These are phyloP conservation scores for Dendrophyllia cribrosa DNA, from an alignment of 64 coral and sea anemone genomes.

Conservation along the genomic window DNA sequence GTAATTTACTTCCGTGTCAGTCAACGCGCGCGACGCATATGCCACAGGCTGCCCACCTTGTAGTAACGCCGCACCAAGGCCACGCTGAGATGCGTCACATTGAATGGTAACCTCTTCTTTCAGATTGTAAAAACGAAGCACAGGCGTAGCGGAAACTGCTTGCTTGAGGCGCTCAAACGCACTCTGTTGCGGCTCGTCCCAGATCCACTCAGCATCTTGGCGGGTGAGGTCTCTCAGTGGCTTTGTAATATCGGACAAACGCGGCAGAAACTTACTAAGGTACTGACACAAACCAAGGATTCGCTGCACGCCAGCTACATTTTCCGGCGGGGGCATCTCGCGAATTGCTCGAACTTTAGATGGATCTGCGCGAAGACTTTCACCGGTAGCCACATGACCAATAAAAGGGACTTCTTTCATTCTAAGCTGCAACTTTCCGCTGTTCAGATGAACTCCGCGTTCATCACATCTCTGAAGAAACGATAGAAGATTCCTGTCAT, in stretches of 20 bases:
- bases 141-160: neutral
- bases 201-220: constrained; percentile 19
- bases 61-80: too few species aligned
- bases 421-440: constrained; percentile 5
- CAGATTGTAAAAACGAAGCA: constrained; percentile 37
- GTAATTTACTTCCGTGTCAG: neutral
- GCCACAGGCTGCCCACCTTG: neutral
- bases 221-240: constrained; percentile 21
- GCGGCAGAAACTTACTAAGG: constrained; percentile 1
- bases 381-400: neutral
- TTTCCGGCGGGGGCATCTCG: constrained; percentile 4
- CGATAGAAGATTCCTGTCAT: neutral
- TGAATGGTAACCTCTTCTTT: too few species aligned
- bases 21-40: neutral
- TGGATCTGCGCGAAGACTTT: constrained; percentile 25
- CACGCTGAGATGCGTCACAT: too few species aligned
- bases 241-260: constrained; percentile 1
- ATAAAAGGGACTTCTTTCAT: neutral
- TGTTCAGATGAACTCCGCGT: neutral
- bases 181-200: constrained; percentile 21
- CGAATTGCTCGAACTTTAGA: neutral
- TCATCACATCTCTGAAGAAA: constrained; percentile 25
- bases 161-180: constrained; percentile 15
- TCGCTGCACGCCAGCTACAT: neutral
- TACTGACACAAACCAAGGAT: neutral